Conservation (phyloP, 2,888 invertebrate species). For the Rhingia campestris region DNA sequence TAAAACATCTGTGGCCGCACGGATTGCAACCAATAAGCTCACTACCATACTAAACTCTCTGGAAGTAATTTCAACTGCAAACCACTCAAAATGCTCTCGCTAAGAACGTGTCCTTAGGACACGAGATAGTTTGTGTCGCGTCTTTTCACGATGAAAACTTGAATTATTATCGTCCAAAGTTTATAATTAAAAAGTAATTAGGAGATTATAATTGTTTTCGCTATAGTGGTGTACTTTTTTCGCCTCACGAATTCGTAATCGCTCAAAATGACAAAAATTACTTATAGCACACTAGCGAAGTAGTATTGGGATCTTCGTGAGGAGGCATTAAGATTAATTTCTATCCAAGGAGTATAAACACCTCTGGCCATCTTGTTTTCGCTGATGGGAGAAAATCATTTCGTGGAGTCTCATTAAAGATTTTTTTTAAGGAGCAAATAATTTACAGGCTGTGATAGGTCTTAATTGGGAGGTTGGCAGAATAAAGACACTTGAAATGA, state of each 20-base stretch:
- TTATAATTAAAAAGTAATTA: slow-evolving; percentile 72
- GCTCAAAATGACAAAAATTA: slow-evolving; percentile 38
- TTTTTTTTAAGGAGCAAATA: slow-evolving; percentile 20
- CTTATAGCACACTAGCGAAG: slow-evolving; percentile 31
- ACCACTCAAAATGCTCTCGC: background rate
- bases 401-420: slow-evolving; percentile 47
- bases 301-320: slow-evolving; percentile 7
- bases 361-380: background rate
- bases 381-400: slow-evolving; percentile 19
- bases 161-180: slow-evolving; percentile 52
- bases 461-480: background rate
- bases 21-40: background rate
- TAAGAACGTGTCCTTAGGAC: background rate
- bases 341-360: slow-evolving; percentile 14
- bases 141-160: slow-evolving; percentile 35
- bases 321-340: slow-evolving; percentile 18
- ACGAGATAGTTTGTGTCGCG: slow-evolving; percentile 5
- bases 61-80: slow-evolving; percentile 15
- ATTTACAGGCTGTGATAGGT: background rate
- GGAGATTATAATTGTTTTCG: slow-evolving; percentile 52
- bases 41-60: background rate
- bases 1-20: too few relatives aligned
- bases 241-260: slow-evolving; percentile 33
- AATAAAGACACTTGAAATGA: slow-evolving; percentile 40
- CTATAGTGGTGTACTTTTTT: background rate